Evolutionary conservation across 2,888 invertebrate genomes (phyloP), one percentile per base, ranked within the genome.

Genomic region (Caprella mutica): DNA sequence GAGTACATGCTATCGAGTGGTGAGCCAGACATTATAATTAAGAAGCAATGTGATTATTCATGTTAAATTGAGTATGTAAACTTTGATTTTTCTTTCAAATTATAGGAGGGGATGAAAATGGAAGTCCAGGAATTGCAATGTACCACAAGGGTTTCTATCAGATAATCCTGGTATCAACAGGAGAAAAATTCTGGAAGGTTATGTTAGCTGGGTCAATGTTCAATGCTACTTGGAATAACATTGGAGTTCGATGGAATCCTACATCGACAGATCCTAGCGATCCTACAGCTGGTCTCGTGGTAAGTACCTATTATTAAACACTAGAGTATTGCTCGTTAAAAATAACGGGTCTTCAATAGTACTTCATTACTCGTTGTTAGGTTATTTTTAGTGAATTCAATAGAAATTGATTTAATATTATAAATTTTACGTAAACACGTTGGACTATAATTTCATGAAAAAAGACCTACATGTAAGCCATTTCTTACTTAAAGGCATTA

Each of bases 181-280:
- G 67, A 9, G 58, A 48, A 17, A 44, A 66, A 23, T 66, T 58
- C 54, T 68, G 68, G 68, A 14, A 63, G 5, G 33, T 58, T 14
- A 30, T 44, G 26, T 62, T 61, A 6, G 50, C 57, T 6, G 67
- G 67, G 2, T 57, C 53, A 8, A 29, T 67, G 19, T 38, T 33
- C 2, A 66, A 66, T 33, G 53, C 66, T 27, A 65, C 65, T 19
- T 68, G 68, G 68, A 66, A 55, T 19, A 68, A 68, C 52, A 56
- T 68, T 8, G 68, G 65, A 21, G 48, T 66, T n/a, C 43, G 62
- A 3, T 66, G 65, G 65, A 17, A 35, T 19, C 33, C 24, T 9
- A 54, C 52, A 3, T 40, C 5, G 12, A 35, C 48, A 6, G 35
- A 39, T 8, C 29, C 21, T n/a, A 19, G 21, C 2, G 33, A 17